Percentiles rank a stretch among this genome's conserved stretches.
phyloP scores from a whole-genome alignment of 1,140 invertebrate species.

The Cotesia chilonis region DNA sequence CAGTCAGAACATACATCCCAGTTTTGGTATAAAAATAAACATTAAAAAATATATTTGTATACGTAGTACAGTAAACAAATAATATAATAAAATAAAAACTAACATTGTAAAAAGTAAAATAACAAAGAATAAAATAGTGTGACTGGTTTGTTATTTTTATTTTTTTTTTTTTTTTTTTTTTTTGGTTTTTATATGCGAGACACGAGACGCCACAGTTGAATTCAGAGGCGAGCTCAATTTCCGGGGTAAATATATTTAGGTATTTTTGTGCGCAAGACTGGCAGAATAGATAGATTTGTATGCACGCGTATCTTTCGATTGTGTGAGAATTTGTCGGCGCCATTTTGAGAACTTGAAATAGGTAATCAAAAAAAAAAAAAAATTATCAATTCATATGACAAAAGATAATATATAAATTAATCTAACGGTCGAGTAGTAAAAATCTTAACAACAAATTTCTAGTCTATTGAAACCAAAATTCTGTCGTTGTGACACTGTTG shows the following conservation, averaged over 20 bases:
- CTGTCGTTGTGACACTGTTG: no score
- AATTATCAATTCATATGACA: not conserved
- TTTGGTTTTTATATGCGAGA: constrained; percentile 11
- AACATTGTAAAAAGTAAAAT: no score
- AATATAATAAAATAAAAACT: no score
- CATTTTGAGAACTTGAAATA: constrained; percentile 24
- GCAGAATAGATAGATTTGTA: constrained; percentile 18
- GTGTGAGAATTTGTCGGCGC: constrained; percentile 15
- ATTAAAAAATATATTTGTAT: no score
- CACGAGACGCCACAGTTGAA: constrained; percentile 17
- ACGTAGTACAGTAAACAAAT: no score
- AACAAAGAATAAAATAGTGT: not conserved
- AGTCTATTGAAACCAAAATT: no score
- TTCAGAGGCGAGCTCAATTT: constrained; percentile 18
- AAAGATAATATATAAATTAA: not conserved
- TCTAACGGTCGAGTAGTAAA: not conserved
- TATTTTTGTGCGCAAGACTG: constrained; percentile 21
- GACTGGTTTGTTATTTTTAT: not conserved
- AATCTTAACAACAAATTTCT: no score
- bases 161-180: not conserved
- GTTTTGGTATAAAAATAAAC: no score
- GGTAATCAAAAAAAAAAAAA: not conserved
- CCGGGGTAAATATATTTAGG: constrained; percentile 21
- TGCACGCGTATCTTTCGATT: constrained; percentile 18
- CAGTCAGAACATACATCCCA: no score